A percentile compares a stretch with the other conserved stretches of the same genome.
These are phyloP conservation scores for Pantelozetes paolii DNA, from an alignment of 2,888 invertebrate genomes.

Conservation along the genomic window DNA sequence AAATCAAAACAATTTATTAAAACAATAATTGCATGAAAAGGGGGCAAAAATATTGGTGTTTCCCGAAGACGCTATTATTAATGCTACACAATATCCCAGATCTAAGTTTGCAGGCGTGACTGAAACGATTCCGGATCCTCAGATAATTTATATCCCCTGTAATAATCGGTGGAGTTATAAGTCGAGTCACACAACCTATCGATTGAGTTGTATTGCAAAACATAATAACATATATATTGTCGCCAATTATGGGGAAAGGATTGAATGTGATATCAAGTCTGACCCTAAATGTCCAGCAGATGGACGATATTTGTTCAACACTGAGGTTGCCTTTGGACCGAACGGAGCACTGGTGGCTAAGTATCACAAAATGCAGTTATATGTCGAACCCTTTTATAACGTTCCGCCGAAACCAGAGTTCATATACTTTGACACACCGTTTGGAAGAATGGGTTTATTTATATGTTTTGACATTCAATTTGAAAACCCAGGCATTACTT, in stretches of 20 bases:
- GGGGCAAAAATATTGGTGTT: constrained; percentile 51
- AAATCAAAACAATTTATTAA: background rate
- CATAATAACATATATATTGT: constrained; percentile 63
- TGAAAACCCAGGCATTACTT: constrained; percentile 63
- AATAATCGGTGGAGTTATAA: constrained; percentile 47
- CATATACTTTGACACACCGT: constrained; percentile 50
- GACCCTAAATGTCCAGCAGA: constrained; percentile 58
- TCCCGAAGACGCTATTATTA: constrained; percentile 52
- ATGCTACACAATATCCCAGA: constrained; percentile 30
- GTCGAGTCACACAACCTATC: constrained; percentile 49
- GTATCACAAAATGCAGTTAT: constrained; percentile 55
- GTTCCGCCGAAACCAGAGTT: constrained; percentile 47
- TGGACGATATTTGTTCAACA: constrained; percentile 61
- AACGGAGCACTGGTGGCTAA: constrained; percentile 66
- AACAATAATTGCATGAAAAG: no score
- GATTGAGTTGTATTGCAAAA: constrained; percentile 60
- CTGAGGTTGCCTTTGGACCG: constrained; percentile 71
- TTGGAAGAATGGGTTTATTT: constrained; percentile 66
- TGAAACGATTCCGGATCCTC: constrained; percentile 44
- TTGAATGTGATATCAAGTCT: constrained; percentile 58
- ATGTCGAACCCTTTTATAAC: constrained; percentile 50
- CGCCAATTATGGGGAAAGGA: constrained; percentile 65
- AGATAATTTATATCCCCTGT: constrained; percentile 44
- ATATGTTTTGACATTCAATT: constrained; percentile 80
- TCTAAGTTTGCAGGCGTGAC: constrained; percentile 34